Evolutionary conservation across 64 coral and sea anemone species (phyloP).

Genomic region (Platygyra sinensis): DNA sequence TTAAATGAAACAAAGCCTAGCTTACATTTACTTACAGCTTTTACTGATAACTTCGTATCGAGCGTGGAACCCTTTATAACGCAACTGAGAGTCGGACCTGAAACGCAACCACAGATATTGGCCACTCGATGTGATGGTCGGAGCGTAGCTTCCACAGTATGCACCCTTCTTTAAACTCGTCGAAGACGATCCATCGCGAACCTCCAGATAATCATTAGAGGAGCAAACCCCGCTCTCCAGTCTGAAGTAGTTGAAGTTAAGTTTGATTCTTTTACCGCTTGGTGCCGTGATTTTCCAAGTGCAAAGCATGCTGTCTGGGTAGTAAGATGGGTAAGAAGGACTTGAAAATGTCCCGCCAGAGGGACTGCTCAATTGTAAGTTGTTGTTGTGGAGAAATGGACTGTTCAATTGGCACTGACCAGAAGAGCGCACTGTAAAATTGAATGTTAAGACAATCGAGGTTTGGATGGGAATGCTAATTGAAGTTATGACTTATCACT

Average conservation of each 20-base stretch:
- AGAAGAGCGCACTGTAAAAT: background rate
- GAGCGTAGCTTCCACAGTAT: conserved; percentile 14
- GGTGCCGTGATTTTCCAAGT: conserved; percentile 53
- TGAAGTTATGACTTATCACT: no score
- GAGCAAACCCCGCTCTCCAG: conserved; percentile 28
- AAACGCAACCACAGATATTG: conserved; percentile 55
- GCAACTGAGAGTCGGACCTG: background rate
- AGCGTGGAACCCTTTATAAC: conserved; percentile 47
- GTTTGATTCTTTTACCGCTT: conserved; percentile 33
- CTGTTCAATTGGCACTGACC: background rate
- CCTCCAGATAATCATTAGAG: conserved; percentile 49
- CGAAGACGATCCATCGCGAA: conserved; percentile 41
- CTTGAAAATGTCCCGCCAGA: conserved; percentile 45
- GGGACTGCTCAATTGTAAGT: conserved; percentile 25
- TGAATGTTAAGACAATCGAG: background rate
- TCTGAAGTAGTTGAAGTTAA: conserved; percentile 55
- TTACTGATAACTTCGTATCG: conserved; percentile 17
- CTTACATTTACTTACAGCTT: background rate
- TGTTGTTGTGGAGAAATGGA: conserved; percentile 33
- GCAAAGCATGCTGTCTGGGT: conserved; percentile 67
- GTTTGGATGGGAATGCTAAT: no score
- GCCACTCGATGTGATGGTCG: conserved; percentile 33
- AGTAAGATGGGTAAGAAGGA: conserved; percentile 36
- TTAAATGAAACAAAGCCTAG: background rate
- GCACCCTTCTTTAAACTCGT: conserved; percentile 4